Percentiles rank a stretch among this genome's conserved stretches.
These are phyloP conservation scores for Zingel zingel DNA, from an alignment of 2,113 vertebrate genomes.

Conservation along the genomic window DNA sequence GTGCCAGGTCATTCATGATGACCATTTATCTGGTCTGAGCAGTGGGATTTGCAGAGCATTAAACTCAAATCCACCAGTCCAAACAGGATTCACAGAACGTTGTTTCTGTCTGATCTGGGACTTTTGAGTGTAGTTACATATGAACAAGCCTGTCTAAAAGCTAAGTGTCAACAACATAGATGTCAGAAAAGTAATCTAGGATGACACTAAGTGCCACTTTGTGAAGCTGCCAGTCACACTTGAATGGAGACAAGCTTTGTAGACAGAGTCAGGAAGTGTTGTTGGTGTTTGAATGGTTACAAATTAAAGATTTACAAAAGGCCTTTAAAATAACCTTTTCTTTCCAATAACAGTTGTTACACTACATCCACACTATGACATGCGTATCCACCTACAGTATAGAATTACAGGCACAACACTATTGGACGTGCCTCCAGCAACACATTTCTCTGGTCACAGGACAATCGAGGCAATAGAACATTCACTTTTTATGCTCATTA, in stretches of 20 bases:
- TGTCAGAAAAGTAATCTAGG: conserved; percentile 4
- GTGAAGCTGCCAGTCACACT: conserved; percentile 12
- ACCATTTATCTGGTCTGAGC: conserved; percentile 49
- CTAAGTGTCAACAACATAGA: conserved; percentile 8
- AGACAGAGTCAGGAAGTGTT: not conserved
- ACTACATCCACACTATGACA: not conserved
- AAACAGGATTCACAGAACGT: conserved; percentile 38
- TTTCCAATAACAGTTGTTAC: not conserved
- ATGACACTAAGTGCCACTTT: conserved; percentile 34
- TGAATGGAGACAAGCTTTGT: not conserved
- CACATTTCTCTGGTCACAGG: not conserved
- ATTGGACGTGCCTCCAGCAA: too few relatives aligned
- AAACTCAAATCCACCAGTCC: conserved; percentile 9
- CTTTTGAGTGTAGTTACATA: not conserved
- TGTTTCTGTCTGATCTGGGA: conserved; percentile 19
- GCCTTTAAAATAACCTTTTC: not conserved
- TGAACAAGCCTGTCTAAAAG: not conserved
- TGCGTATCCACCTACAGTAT: not conserved
- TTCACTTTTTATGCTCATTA: not conserved
- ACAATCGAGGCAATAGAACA: not conserved
- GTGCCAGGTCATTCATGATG: conserved; percentile 12
- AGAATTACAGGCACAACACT: not conserved
- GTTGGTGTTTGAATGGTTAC: not conserved
- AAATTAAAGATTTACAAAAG: not conserved
- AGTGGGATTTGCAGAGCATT: conserved; percentile 58